These are phyloP conservation scores for Taenioides sp. DNA, from an alignment of 2,797 vertebrate species.

Conservation along the genomic window DNA sequence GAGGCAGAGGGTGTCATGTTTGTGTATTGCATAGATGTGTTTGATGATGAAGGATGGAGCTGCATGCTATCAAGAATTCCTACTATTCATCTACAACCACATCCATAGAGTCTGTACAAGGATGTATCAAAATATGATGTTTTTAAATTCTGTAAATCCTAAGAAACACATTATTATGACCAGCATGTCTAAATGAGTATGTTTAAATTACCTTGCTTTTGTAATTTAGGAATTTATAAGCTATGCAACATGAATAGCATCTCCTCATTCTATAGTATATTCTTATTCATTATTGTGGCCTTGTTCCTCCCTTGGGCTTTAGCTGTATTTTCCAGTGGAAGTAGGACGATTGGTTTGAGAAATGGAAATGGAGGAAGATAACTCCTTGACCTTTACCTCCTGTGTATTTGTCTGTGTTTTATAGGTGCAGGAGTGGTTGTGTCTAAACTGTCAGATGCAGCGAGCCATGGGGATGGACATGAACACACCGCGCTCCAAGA, in stretches of 20 bases:
- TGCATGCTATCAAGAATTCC: background rate
- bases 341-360: background rate
- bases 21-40: slow-evolving; percentile 32
- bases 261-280: background rate
- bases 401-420: slow-evolving; percentile 18
- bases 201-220: background rate
- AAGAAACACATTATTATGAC: background rate
- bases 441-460: slow-evolving; percentile 99
- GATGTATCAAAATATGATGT: background rate
- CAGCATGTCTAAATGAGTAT: background rate
- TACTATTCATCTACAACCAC: too few species aligned
- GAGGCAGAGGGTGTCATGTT: slow-evolving; percentile 40
- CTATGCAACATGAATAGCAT: background rate
- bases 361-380: background rate
- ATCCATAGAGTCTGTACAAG: background rate
- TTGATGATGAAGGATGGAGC: slow-evolving; percentile 23
- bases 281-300: slow-evolving; percentile 2
- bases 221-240: background rate
- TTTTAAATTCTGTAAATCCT: background rate
- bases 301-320: slow-evolving; percentile 10
- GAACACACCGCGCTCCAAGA: slow-evolving; percentile 96
- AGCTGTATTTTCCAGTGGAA: background rate
- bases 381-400: background rate
- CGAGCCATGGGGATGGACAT: slow-evolving; percentile 98
- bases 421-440: slow-evolving; percentile 98